Base-by-base conservation (phyloP, 2,888 invertebrate genomes). In the Ophioninae sp. region DNA sequence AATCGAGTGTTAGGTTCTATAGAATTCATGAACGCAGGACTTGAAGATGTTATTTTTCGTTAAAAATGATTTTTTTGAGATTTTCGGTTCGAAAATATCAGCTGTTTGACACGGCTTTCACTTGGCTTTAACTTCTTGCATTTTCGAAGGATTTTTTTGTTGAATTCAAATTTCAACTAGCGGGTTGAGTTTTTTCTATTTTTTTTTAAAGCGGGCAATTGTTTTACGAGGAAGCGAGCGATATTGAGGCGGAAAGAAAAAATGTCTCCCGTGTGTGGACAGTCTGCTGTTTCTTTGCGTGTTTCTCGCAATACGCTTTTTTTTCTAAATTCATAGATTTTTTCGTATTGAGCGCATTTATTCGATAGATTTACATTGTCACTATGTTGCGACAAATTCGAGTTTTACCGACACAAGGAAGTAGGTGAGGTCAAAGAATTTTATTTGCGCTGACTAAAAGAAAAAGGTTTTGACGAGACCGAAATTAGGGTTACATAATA, bases 321-420 rank as follows among this genome's bases (percentile, higher is more conserved):
- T 74, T 51, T 68, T 64, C 56, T 6, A 82, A 78, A 72, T 83
- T 75, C 41, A 51, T 81, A 71, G 41, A n/a, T 73, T 69, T 17
- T n/a, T 20, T 17, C 9, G 20, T 13, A 56, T 69, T 23, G 20
- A n/a, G 23, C 56, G 37, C 17, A n/a, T 78, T 10, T 8, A 2
- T 30, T 23, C 13, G 44, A 9, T 20, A 30, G 20, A 56, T 56
- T 56, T 65, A 58, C 1, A 20, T 71, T 0, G 41, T 41, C 20
- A 80, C 41, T 22, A 86, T 86, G 86, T 83, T 85, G 61, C 84
- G 86, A 67, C 73, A 77, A 23, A 64, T 84, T 61, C 64, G 73
- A 30, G 59, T 61, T 63, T 74, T 86, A 39, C 23, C 68, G 10
- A 30, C 51, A 1, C 68, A 59, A 13, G 78, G 64, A n/a, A 79